Evolutionary conservation across 2,113 vertebrate genomes (phyloP), one percentile per base, ranked within the genome.

Genomic region (Enhydra lutris): DNA sequence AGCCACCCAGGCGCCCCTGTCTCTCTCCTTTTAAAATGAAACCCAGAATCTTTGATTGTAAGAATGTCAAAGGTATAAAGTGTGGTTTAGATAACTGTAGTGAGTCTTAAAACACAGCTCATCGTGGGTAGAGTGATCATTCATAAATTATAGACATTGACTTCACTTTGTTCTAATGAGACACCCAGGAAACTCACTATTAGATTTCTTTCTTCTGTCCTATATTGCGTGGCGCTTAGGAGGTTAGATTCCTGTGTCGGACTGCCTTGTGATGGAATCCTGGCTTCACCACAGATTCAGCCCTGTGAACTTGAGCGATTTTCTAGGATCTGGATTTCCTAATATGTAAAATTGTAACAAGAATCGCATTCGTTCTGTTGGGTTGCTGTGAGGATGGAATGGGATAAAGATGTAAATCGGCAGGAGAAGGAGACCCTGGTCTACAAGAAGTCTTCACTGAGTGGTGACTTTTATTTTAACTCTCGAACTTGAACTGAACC

Each of bases 51-150:
- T 65, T 78, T 80, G 31, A 31, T 84, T 57, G 21, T 39, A 63
- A 78, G 36, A 65, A 61, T 42, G 26, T 82, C 42, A 47, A 11
- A 18, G 12, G 12, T 52, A 42, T 61, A 2, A 85, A 65, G 34
- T 31, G 21, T 12, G 1, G 42, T 84, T 59, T 26, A 31, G 34
- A 50, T 61, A n/a, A 59, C 42, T 50, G 7, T 13, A 50, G 10
- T 21, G 39, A 65, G 17, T 63, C 52, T 87, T 42, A 85, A 73
- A 89, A 23, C 4, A 50, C 0, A 0, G 10, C 39, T 31, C 29
- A 0, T 0, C 50, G 0, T 12, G 20, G 11, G 20, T 14, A 3
- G 0, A 39, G 29, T 12, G 36, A 57, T 39, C 17, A 0, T 18
- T 89, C 9, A 29, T 8, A 50, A 47, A 47, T 8, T 57, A 0